Conservation (phyloP, 2,888 invertebrate genomes). For the Gryllus longicercus region DNA sequence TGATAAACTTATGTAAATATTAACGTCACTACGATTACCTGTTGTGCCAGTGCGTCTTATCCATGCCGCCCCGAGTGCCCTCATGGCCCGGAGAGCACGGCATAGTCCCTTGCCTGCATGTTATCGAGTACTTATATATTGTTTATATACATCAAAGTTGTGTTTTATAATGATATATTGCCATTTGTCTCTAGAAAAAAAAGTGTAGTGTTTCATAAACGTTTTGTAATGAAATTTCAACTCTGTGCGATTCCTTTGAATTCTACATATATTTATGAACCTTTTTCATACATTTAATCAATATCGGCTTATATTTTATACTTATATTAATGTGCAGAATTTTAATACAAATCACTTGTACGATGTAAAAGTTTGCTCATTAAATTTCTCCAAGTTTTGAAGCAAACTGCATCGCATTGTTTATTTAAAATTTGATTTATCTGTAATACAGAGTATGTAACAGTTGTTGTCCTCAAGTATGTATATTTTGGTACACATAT, state of each 20-base stretch:
- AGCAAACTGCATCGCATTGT: background rate
- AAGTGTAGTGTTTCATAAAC: background rate
- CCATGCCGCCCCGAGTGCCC: background rate
- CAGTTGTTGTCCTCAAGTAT: background rate
- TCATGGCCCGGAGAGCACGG: background rate
- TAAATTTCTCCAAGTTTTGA: no score
- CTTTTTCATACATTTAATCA: no score
- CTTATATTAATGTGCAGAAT: no score
- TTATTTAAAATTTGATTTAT: background rate
- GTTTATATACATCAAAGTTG: background rate
- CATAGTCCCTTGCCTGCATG: background rate
- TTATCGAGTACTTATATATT: background rate
- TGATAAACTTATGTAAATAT: background rate
- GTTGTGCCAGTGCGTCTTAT: background rate
- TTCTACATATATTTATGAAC: background rate
- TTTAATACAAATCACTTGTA: no score
- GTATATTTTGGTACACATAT: constrained; percentile 17
- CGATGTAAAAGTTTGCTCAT: no score
- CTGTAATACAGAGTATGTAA: constrained; percentile 3
- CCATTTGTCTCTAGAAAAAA: background rate
- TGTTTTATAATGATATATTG: background rate
- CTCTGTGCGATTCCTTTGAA: background rate
- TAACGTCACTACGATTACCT: background rate
- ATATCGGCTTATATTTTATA: no score
- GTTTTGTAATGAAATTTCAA: background rate